Evolutionary conservation across 2,113 vertebrate genomes (phyloP).

Genomic region (Leucopsar rothschildi): DNA sequence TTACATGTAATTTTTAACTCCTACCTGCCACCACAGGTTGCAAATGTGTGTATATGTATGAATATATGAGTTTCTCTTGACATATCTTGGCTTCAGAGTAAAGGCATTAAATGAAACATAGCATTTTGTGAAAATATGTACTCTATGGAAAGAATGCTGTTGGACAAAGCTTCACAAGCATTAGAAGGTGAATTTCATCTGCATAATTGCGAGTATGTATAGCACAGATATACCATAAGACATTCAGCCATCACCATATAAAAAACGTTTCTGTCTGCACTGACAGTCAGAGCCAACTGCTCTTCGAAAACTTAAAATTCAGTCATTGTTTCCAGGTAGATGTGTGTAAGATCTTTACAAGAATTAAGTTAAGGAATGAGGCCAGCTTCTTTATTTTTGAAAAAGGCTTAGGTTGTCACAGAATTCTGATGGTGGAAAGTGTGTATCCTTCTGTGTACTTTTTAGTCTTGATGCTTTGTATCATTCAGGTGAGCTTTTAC

Average conservation of each 20-base stretch:
- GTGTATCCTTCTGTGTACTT: background rate
- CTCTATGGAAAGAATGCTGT: background rate
- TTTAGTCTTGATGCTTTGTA: background rate
- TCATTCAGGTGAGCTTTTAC: background rate
- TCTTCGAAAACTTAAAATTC: background rate
- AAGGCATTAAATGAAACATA: background rate
- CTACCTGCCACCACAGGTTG: background rate
- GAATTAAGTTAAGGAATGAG: background rate
- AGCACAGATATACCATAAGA: background rate
- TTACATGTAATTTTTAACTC: background rate
- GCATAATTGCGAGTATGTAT: background rate
- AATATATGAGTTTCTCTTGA: background rate
- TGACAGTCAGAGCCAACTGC: background rate
- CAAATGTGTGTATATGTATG: background rate
- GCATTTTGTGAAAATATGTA: background rate
- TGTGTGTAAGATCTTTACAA: background rate
- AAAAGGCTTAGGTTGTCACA: background rate
- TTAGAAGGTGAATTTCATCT: background rate
- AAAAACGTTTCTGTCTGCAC: background rate
- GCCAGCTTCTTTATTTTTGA: background rate
- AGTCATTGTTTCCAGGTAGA: background rate
- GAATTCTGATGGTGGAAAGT: background rate
- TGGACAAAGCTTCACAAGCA: background rate
- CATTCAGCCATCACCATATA: background rate
- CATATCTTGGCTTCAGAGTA: background rate